Evolutionary conservation across 2,888 invertebrate genomes (phyloP).

Genomic region (Drosophila melanosoma): DNA sequence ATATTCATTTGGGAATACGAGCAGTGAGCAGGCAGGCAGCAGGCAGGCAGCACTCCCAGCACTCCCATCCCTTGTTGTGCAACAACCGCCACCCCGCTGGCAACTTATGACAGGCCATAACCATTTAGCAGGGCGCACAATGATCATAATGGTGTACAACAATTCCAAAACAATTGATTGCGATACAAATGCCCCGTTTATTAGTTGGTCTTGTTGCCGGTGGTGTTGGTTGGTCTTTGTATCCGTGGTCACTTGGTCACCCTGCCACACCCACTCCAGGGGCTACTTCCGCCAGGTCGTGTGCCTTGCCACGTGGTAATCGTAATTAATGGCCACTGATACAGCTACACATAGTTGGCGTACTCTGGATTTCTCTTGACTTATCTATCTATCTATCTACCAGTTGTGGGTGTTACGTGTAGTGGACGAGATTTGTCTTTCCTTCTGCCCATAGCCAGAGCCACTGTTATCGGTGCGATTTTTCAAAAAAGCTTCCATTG

Average conservation of each 20-base stretch:
- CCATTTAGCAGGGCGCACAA: conserved; percentile 74
- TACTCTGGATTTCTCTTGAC: not conserved
- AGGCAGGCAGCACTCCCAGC: conserved; percentile 16
- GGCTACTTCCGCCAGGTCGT: conserved; percentile 76
- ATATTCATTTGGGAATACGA: conserved; percentile 84
- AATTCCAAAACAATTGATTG: conserved; percentile 80
- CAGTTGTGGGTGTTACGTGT: conserved; percentile 29
- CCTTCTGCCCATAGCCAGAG: conserved; percentile 34
- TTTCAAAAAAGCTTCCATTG: conserved; percentile 43
- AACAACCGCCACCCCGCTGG: conserved; percentile 45
- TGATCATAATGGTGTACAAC: conserved; percentile 79
- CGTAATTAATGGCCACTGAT: conserved; percentile 78
- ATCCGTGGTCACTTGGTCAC: conserved; percentile 35
- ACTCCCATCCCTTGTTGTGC: conserved; percentile 28
- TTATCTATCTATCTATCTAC: conserved; percentile 24
- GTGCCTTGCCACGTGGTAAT: conserved; percentile 79
- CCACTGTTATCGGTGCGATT: conserved; percentile 59
- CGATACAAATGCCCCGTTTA: conserved; percentile 82
- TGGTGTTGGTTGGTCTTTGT: conserved; percentile 5
- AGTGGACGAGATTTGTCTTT: conserved; percentile 54
- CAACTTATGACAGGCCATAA: conserved; percentile 81
- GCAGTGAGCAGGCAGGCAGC: conserved; percentile 22
- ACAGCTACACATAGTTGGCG: conserved; percentile 56
- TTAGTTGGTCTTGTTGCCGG: conserved; percentile 57
- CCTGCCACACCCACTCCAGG: conserved; percentile 27